These are phyloP conservation scores for Euura saliciscinereae DNA, from an alignment of 1,140 invertebrate genomes.

Conservation along the genomic window DNA sequence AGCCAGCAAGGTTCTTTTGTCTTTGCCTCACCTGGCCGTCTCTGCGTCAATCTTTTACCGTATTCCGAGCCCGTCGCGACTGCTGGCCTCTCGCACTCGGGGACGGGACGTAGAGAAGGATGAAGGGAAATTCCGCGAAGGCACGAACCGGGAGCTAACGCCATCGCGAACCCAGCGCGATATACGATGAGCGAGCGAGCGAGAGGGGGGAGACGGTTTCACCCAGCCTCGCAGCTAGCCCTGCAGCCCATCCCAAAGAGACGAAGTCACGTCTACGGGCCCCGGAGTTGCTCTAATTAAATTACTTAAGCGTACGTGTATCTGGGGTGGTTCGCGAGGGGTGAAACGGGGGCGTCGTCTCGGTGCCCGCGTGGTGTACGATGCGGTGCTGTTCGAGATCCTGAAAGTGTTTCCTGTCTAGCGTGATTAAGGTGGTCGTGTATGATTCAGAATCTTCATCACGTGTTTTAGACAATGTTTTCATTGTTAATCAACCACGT, in stretches of 20 bases:
- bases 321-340: slow-evolving; percentile 18
- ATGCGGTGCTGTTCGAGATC: not conserved
- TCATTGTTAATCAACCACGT: not conserved
- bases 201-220: slow-evolving; percentile 11
- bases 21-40: not conserved
- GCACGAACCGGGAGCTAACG: slow-evolving; percentile 37
- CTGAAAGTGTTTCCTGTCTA: not conserved
- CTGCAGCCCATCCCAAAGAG: slow-evolving; percentile 39
- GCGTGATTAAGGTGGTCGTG: too few relatives aligned
- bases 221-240: not conserved
- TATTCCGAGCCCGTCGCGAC: slow-evolving; percentile 38
- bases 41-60: slow-evolving; percentile 47
- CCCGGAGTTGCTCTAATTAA: slow-evolving; percentile 53
- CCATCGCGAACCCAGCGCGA: slow-evolving; percentile 33
- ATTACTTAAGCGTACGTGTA: slow-evolving; percentile 57
- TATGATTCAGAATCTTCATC: not conserved
- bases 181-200: slow-evolving; percentile 27
- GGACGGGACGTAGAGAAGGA: slow-evolving; percentile 21
- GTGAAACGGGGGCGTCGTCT: slow-evolving; percentile 9
- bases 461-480: not conserved
- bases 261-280: slow-evolving; percentile 50
- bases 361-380: slow-evolving; percentile 5
- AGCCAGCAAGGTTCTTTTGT: too few relatives aligned
- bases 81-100: slow-evolving; percentile 27
- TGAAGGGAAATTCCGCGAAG: slow-evolving; percentile 30